Percentiles rank a stretch among this genome's conserved stretches.
Conservation (phyloP, 2,888 invertebrate genomes). For the Drosophila neoperkinsi region DNA sequence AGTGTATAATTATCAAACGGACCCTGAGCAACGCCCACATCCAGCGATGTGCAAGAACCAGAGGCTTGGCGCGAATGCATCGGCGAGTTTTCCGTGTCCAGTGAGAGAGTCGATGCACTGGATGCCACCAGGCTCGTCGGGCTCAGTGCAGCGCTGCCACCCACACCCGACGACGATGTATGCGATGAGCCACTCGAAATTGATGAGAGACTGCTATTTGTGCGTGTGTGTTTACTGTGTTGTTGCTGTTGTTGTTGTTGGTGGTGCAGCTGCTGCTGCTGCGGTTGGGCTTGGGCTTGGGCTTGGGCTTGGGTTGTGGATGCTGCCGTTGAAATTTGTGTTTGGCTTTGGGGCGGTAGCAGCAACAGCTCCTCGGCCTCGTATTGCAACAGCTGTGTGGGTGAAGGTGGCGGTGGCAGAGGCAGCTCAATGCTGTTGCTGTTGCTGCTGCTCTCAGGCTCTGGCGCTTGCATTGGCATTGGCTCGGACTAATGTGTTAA, state of each 20-base stretch:
- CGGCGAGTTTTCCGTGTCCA: slow-evolving; percentile 80
- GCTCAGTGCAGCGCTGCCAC: slow-evolving; percentile 62
- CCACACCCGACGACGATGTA: slow-evolving; percentile 78
- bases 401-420: slow-evolving; percentile 84
- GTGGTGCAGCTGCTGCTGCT: slow-evolving; percentile 4
- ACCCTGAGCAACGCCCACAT: slow-evolving; percentile 43
- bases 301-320: slow-evolving; percentile 21
- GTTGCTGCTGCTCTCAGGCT: slow-evolving; percentile 41
- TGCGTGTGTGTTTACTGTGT: slow-evolving; percentile 81
- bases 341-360: slow-evolving; percentile 28
- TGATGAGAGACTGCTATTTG: slow-evolving; percentile 83
- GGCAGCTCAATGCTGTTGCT: slow-evolving; percentile 74
- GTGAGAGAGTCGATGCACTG: slow-evolving; percentile 70
- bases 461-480: slow-evolving; percentile 27
- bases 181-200: slow-evolving; percentile 80
- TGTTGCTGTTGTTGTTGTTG: slow-evolving; percentile 39
- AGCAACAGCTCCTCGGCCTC: slow-evolving; percentile 62
- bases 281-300: slow-evolving; percentile 40
- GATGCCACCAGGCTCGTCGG: slow-evolving; percentile 59
- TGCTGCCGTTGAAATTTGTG: slow-evolving; percentile 19
- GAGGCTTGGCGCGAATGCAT: slow-evolving; percentile 82
- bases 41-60: slow-evolving; percentile 76
- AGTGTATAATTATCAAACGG: slow-evolving; percentile 62
- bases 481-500: slow-evolving; percentile 73
- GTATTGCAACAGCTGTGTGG: slow-evolving; percentile 83